phyloP scores from a whole-genome alignment of 2,113 vertebrate species.

The Isichthys henryi region DNA sequence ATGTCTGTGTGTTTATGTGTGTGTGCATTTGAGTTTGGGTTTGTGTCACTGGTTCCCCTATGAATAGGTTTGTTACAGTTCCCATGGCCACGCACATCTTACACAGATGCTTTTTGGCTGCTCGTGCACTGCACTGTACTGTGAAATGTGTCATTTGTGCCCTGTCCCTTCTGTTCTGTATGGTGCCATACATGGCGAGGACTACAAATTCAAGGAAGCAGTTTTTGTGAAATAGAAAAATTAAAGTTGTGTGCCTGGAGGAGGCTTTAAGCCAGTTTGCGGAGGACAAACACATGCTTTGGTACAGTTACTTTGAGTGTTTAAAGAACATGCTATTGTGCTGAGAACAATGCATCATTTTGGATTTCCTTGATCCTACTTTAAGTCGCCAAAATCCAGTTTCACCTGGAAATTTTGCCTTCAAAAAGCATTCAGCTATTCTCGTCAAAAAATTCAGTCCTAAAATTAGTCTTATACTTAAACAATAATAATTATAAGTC shows the following conservation, averaged over 20 bases:
- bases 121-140: background rate
- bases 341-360: background rate
- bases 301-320: background rate
- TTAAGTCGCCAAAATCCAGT: background rate
- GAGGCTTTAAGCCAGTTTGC: background rate
- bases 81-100: background rate
- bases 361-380: background rate
- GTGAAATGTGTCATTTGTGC: background rate
- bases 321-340: background rate
- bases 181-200: background rate
- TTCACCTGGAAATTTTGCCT: background rate
- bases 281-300: background rate
- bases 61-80: background rate
- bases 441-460: background rate
- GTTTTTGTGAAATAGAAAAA: background rate
- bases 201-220: background rate
- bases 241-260: background rate
- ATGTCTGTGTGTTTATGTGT: too few species aligned
- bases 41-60: background rate
- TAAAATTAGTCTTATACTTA: background rate
- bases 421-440: background rate
- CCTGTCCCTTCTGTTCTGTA: background rate
- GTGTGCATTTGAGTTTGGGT: background rate
- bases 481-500: background rate
- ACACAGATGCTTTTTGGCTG: background rate